Base-by-base conservation (phyloP, 2,888 invertebrate species). In the Agriotes lineatus region DNA sequence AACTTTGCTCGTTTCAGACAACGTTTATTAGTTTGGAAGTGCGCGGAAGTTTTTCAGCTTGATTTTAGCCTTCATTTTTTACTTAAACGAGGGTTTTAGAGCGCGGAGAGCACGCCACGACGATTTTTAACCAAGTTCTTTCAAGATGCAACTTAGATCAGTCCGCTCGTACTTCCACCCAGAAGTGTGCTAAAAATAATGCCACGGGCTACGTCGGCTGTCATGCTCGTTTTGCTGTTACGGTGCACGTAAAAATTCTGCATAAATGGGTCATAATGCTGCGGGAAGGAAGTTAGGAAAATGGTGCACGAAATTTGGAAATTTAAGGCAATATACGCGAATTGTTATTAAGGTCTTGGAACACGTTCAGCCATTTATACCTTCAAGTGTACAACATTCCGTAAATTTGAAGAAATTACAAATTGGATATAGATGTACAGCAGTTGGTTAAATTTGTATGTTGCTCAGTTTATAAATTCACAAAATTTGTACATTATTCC, bases 101-200 rank as follows among this genome's bases (percentile, higher is more conserved):
- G 30, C 1, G 16, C 9, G 6, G 6, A 33, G 25, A 50, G 3
- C 50, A 50, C 50, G 30, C 50, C 50, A 9, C 50, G 30, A 16
- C 56, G 35, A 37, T 56, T 56, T 56, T 50, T 33, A 35, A 56
- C 35, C 18, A 45, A 35, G 33, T 60, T 50, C 20, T 42, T 60
- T 18, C 48, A 33, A 20, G 59, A 42, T 60, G 52, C 52, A 66
- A 60, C 59, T 60, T 68, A 62, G 68, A 68, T 63, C 62, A 37
- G 68, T 63, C 68, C 68, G 42, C 42, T 74, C n/a, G n/a, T 71
- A 75, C 71, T 75, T 73, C 75, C 77, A 77, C 79, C 80, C 80
- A 81, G 79, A 79, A 77, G 75, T 75, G 74, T 56, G 74, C 82
- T 82, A 82, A 80, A 82, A 81, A 82, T 82, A 81, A 78, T 67